A percentile compares a stretch with the other conserved stretches of the same genome.
Evolutionary conservation across 2,113 vertebrate species (phyloP).

Genomic region (Recurvirostra avosetta): DNA sequence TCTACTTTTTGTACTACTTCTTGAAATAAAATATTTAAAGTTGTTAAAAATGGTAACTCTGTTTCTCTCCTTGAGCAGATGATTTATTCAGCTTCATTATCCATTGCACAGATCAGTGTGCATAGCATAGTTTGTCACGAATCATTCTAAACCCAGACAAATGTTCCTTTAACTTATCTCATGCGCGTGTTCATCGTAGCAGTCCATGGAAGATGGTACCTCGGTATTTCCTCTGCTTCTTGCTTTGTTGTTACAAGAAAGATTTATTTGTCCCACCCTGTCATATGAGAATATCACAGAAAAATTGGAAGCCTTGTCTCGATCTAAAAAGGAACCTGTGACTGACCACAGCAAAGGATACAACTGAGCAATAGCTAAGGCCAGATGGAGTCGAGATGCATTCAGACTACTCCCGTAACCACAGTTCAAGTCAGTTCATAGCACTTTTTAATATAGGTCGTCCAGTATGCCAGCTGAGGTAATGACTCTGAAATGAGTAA

Average conservation of each 20-base stretch:
- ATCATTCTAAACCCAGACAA: background rate
- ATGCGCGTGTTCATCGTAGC: fast-evolving
- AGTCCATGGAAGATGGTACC: background rate
- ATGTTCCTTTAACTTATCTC: background rate
- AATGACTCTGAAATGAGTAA: background rate
- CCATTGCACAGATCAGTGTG: background rate
- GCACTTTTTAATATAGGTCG: background rate
- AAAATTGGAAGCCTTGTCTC: background rate
- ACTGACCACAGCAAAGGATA: background rate
- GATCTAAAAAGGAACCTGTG: background rate
- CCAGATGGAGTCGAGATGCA: background rate
- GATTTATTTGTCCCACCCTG: background rate
- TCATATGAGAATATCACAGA: background rate
- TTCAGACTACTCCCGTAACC: background rate
- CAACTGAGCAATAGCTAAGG: background rate
- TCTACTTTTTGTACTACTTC: background rate
- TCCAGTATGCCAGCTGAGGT: background rate
- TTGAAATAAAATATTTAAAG: background rate
- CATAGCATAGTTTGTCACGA: background rate
- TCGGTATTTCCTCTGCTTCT: background rate
- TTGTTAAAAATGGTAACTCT: background rate
- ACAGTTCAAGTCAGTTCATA: background rate
- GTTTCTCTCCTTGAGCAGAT: background rate
- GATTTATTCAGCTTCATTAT: background rate
- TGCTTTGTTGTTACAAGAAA: background rate